These are phyloP conservation scores for Zaprionus ornatus DNA, from an alignment of 1,140 invertebrate genomes.

Conservation along the genomic window DNA sequence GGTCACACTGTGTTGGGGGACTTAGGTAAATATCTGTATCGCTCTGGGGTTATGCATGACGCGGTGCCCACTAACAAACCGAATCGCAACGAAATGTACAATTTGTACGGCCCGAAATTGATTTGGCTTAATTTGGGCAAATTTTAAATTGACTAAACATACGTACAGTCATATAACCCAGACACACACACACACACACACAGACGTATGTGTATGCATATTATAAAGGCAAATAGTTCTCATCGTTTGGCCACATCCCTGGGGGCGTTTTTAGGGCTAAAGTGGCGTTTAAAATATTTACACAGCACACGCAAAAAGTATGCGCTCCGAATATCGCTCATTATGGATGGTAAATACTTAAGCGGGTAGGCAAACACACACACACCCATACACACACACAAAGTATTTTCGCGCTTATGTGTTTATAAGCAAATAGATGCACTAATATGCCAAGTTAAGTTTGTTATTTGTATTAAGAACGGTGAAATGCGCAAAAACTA, in stretches of 20 bases:
- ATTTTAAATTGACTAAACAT: conserved; percentile 66
- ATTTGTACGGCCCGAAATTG: conserved; percentile 68
- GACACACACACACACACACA: conserved; percentile 5
- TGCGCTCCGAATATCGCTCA: conserved; percentile 62
- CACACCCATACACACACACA: background rate
- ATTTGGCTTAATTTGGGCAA: conserved; percentile 76
- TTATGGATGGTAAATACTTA: conserved; percentile 66
- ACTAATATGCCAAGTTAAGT: conserved; percentile 65
- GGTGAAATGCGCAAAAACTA: conserved; percentile 76
- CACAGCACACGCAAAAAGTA: conserved; percentile 68
- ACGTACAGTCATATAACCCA: background rate
- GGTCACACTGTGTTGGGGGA: conserved; percentile 53
- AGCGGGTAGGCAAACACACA: background rate
- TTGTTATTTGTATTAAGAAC: conserved; percentile 78
- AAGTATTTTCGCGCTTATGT: background rate
- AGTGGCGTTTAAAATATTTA: conserved; percentile 75
- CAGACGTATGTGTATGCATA: conserved; percentile 22
- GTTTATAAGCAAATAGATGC: conserved; percentile 29
- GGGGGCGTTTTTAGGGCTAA: conserved; percentile 64
- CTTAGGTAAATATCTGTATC: conserved; percentile 24
- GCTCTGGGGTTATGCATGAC: conserved; percentile 37
- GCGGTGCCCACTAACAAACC: conserved; percentile 50
- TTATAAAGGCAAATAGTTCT: conserved; percentile 2
- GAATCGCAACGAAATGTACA: conserved; percentile 51
- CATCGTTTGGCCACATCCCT: conserved; percentile 37